A percentile compares a stretch with the other conserved stretches of the same genome.
Evolutionary conservation across 1,140 invertebrate genomes (phyloP).

Genomic region (Brachionus koreanus): DNA sequence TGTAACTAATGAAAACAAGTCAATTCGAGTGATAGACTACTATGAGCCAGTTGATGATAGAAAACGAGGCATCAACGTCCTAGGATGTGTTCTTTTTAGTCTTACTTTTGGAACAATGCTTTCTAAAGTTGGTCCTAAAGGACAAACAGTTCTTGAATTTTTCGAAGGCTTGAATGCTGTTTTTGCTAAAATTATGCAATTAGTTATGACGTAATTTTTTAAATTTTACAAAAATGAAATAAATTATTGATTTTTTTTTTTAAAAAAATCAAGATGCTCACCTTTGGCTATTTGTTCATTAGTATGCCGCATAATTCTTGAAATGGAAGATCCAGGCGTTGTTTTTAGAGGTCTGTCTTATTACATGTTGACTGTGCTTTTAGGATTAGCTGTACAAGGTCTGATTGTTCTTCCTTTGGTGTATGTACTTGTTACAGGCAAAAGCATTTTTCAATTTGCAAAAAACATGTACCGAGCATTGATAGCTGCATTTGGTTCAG

Average conservation of each 20-base stretch:
- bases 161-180: conserved; percentile 48
- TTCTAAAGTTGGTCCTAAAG: conserved; percentile 47
- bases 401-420: conserved; percentile 69
- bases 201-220: conserved; percentile 47
- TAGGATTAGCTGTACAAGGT: conserved; percentile 79
- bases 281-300: conserved; percentile 82
- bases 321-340: conserved; percentile 72
- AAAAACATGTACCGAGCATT: conserved; percentile 62
- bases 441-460: conserved; percentile 62
- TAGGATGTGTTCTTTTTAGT: conserved; percentile 48
- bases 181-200: conserved; percentile 47
- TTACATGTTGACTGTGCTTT: conserved; percentile 67
- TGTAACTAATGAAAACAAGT: neutral
- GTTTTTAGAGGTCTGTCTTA: conserved; percentile 73
- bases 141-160: conserved; percentile 46
- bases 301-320: conserved; percentile 76
- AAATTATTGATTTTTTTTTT: neutral
- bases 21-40: neutral
- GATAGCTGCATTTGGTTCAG: conserved; percentile 59
- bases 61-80: conserved; percentile 48
- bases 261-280: conserved; percentile 61
- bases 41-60: neutral
- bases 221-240: neutral
- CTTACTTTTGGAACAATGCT: conserved; percentile 48
- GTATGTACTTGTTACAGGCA: conserved; percentile 60